Percentiles rank a stretch among this genome's conserved stretches.
Conservation (phyloP, 2,888 invertebrate species). For the Hydroisotoma schaefferi region DNA sequence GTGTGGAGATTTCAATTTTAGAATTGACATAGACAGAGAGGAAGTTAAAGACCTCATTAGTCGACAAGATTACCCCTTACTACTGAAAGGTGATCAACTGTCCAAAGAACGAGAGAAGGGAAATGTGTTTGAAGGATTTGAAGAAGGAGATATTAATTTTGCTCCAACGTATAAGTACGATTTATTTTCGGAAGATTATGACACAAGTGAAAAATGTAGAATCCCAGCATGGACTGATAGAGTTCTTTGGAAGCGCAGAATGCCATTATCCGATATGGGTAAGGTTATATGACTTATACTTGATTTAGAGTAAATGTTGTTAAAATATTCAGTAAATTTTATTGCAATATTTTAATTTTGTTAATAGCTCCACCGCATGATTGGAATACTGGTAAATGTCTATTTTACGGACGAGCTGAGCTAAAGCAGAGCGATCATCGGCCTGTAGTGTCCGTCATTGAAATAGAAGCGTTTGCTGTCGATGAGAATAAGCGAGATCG, state of each 20-base stretch:
- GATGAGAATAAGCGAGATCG: conserved; percentile 70
- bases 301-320: conserved; percentile 5
- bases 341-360: conserved; percentile 14
- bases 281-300: conserved; percentile 35
- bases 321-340: conserved; percentile 39
- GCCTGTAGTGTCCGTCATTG: conserved; percentile 88
- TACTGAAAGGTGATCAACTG: conserved; percentile 85
- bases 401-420: conserved; percentile 90
- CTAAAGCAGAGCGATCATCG: conserved; percentile 96
- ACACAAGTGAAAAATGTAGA: conserved; percentile 95
- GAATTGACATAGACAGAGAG: conserved; percentile 92
- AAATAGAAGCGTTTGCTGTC: conserved; percentile 78
- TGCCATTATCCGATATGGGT: conserved; percentile 68
- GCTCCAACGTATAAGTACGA: conserved; percentile 99
- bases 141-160: conserved; percentile 87
- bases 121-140: conserved; percentile 85
- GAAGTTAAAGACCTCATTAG: conserved; percentile 81
- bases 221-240: conserved; percentile 99
- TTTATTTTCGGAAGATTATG: conserved; percentile 96
- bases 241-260: conserved; percentile 85
- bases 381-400: conserved; percentile 71
- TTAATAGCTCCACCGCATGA: conserved; percentile 54
- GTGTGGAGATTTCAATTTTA: conserved; percentile 99
- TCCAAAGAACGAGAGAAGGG: conserved; percentile 57
- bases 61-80: conserved; percentile 67